phyloP scores from a whole-genome alignment of 1,140 invertebrate species.

The Trachymyrmex septentrionalis region DNA sequence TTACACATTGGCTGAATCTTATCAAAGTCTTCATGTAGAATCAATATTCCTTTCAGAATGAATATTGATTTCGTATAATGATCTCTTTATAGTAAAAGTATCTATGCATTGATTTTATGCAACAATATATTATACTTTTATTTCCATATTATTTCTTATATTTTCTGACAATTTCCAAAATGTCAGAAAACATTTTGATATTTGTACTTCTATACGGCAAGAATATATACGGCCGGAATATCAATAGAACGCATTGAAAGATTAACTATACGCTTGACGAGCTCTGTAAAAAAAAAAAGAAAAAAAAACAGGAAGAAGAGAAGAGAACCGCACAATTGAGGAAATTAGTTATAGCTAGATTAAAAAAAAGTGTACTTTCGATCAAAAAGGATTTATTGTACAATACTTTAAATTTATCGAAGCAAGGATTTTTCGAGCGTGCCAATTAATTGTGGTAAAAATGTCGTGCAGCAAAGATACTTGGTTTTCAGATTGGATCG shows the following conservation, averaged over 20 bases:
- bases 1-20: background rate
- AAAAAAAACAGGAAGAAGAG: background rate
- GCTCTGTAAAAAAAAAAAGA: background rate
- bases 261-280: background rate
- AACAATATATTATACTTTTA: background rate
- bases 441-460: constrained; percentile 55
- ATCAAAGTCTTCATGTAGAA: background rate
- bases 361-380: background rate
- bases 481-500: constrained; percentile 42
- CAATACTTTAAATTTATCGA: background rate
- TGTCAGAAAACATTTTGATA: background rate
- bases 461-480: constrained; percentile 23
- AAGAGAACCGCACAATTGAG: background rate
- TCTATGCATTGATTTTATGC: background rate
- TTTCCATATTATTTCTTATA: background rate
- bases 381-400: background rate
- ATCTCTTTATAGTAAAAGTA: background rate
- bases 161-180: background rate
- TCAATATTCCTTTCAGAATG: background rate
- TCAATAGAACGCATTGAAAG: background rate
- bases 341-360: background rate
- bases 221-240: background rate
- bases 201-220: background rate
- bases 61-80: background rate
- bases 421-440: background rate